phyloP scores from a whole-genome alignment of 2,888 invertebrate species.

The Brachypalpus laphriformis region DNA sequence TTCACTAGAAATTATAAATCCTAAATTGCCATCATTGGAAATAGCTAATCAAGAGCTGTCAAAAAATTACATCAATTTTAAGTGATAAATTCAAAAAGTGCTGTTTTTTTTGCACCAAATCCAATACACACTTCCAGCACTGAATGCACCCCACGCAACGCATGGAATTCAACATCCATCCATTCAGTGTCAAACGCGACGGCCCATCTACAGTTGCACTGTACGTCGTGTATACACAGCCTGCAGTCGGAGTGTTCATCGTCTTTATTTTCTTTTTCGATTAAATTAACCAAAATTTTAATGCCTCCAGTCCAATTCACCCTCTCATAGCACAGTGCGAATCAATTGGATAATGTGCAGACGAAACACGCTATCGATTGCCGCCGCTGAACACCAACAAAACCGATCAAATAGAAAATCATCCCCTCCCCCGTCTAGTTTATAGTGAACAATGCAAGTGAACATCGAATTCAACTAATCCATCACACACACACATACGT shows the following conservation, averaged over 20 bases:
- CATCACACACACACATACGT: no score
- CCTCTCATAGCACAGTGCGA: slow-evolving; percentile 53
- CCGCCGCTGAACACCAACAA: slow-evolving; percentile 59
- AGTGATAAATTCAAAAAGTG: no score
- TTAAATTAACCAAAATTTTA: slow-evolving; percentile 54
- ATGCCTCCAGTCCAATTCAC: slow-evolving; percentile 46
- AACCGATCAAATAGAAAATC: slow-evolving; percentile 53
- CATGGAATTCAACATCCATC: slow-evolving; percentile 11
- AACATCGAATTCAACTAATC: slow-evolving; percentile 65
- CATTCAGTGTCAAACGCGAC: not conserved
- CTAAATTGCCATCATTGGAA: no score
- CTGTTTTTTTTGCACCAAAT: no score
- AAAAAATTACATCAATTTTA: no score
- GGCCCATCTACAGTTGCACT: slow-evolving; percentile 61
- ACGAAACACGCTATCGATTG: slow-evolving; percentile 55
- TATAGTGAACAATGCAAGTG: slow-evolving; percentile 72
- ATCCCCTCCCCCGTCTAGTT: no score
- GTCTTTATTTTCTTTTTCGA: slow-evolving; percentile 64
- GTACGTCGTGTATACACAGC: slow-evolving; percentile 70
- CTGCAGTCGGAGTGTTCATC: slow-evolving; percentile 64
- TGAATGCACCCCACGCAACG: not conserved
- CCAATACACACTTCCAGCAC: not conserved
- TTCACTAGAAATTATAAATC: no score
- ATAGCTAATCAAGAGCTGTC: no score
- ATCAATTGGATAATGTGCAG: slow-evolving; percentile 68